Evolutionary conservation across 1,140 invertebrate genomes (phyloP), one percentile per base, ranked within the genome.

Genomic region (Lepidurus packardi): DNA sequence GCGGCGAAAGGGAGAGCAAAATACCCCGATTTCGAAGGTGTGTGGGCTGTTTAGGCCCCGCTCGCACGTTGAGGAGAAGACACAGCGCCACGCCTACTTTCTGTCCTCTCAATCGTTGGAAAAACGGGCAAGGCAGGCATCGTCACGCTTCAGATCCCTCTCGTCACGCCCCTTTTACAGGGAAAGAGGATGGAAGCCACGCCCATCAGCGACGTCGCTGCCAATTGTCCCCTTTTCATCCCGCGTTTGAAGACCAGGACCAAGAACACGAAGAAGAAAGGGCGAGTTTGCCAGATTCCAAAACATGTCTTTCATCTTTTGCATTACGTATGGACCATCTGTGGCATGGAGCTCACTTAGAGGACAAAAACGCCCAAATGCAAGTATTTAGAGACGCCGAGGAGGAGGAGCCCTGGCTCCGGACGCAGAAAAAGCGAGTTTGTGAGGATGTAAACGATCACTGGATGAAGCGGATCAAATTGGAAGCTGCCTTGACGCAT

Each of bases 401-500:
- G 8, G 53, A 65, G 7, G 53, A 65, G 13, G 53, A 65, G 0
- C 13, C 16, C 21, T 65, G 53, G 53, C 9, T 16, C 6, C 53
- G 53, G 16, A 13, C 21, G 9, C 13, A 13, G 4, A 65, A 65
- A 77, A 80, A 77, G 80, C 78, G 78, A 78, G 77, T 42, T 77
- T 73, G 75, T 75, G 79, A 74, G 77, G 78, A 75, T 77, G 47
- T 73, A 74, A 77, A 79, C 77, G 80, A 73, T 73, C 53, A 65
- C 16, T 65, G 53, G 53, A 65, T 65, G 53, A 65, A 65, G 13
- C 53, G 53, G 6, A 21, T 65, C 53, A 65, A 65, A 21, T 16
- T 65, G 13, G 53, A 65, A 65, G 53, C 53, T 21, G 21, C 9
- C 8, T 65, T 65, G 53, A 65, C 9, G 9, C 53, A 65, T 7